Evolutionary conservation across 2,797 vertebrate species (phyloP), one percentile per base, ranked within the genome.

Genomic region (Vespertilio murinus): DNA sequence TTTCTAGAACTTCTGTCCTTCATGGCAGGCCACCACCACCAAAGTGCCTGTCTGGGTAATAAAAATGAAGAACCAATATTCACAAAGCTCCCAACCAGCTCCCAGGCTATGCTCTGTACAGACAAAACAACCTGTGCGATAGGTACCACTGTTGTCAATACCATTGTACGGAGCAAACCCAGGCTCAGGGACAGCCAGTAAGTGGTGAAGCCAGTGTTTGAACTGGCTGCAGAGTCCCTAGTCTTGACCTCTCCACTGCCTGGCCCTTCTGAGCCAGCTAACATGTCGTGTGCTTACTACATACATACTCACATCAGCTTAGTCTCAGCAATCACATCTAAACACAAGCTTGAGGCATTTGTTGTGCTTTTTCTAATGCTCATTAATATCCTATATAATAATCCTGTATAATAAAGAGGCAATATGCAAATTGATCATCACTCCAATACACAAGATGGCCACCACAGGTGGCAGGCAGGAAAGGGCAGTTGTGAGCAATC

Each of bases 281-380:
- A 86, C 22, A 49, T 16, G 3, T 22, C 25, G 0, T n/a, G 79
- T 59, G 30, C 59, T 75, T n/a, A 61, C 18, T 9, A 30, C 12
- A 0, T 9, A 30, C 12, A 0, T 3, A 59, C 16, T 17, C 38
- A 40, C 33, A 16, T 42, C 59, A 23, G 5, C 69, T 54, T 22
- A 4, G 35, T 67, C 73, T 42, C 20, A 17, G 30, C n/a, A 35
- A 8, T 28, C 40, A 23, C 22, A 33, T 33, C 88, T 65, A 35
- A n/a, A 54, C 18, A 47, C 18, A 93, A 33, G 38, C 23, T 69
- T 64, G 74, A 52, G 30, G 64, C 56, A n/a, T 22, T 56, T 91
- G 61, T 12, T 35, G n/a, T 18, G 18, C 64, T 74, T 90, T 89
- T 77, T 47, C 56, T 80, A 94, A 69, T 88, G 35, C 22, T 85